A percentile compares a stretch with the other conserved stretches of the same genome.
phyloP scores from a whole-genome alignment of 2,888 invertebrate species.

The Drosophila algonquin region DNA sequence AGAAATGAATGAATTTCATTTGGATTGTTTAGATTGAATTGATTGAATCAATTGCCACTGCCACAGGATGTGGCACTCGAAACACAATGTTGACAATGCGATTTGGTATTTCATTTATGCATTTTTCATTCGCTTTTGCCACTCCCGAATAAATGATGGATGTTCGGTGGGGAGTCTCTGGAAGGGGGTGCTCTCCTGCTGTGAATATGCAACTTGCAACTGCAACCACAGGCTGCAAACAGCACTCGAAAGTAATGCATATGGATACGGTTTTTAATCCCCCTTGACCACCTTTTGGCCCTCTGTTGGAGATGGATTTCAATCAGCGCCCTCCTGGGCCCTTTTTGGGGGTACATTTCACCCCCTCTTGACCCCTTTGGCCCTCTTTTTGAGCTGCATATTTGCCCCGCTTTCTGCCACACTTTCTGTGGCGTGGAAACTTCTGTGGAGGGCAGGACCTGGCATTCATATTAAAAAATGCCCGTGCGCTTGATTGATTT shows the following conservation, averaged over 20 bases:
- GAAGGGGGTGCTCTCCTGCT: background rate
- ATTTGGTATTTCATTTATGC: conserved; percentile 55
- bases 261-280: conserved; percentile 13
- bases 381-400: background rate
- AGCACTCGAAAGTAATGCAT: conserved; percentile 14
- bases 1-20: background rate
- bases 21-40: background rate
- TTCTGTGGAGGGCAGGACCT: conserved; percentile 7
- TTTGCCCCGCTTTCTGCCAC: conserved; percentile 3
- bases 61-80: background rate
- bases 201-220: conserved; percentile 9
- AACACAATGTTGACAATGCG: conserved; percentile 37
- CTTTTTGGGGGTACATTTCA: background rate
- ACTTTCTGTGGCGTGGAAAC: conserved; percentile 17
- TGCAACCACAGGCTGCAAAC: background rate
- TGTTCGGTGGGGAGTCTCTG: background rate
- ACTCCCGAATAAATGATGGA: background rate
- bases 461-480: conserved; percentile 66
- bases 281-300: background rate
- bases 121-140: conserved; percentile 18
- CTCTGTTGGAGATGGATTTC: background rate
- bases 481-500: conserved; percentile 73
- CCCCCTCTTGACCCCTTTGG: background rate
- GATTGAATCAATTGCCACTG: conserved; percentile 20
- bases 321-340: too few relatives aligned